Conservation (phyloP, 1,140 invertebrate genomes). For the fruit fly (Drosophila melanogaster) region Release_6_plus_ISO1_MT NC_004354.4:12409001-12409500, state of each 20-base stretch:
- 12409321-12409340: conserved; percentile 89
- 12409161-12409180: conserved; percentile 45
- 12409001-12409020: not conserved
- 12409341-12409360: conserved; percentile 91
- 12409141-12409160: conserved; percentile 35
- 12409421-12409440: conserved; percentile 61
- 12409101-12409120: not conserved
- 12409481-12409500: not conserved
- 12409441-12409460: not conserved
- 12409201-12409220: conserved; percentile 31
- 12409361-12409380: conserved; percentile 83
- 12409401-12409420: conserved; percentile 67
- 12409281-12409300: conserved; percentile 56
- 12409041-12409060: conserved; percentile 1
- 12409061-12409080: not conserved
- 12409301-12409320: conserved; percentile 60
- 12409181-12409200: conserved; percentile 68
- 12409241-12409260: conserved; percentile 39
- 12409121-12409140: not conserved
- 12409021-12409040: not conserved
- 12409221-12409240: conserved; percentile 58
- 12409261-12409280: conserved; percentile 63
- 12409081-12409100: not conserved
- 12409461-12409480: not conserved
- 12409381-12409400: conserved; percentile 66